Evolutionary conservation across 2,797 vertebrate species (phyloP).

Genomic region (Coregonus suidteri): DNA sequence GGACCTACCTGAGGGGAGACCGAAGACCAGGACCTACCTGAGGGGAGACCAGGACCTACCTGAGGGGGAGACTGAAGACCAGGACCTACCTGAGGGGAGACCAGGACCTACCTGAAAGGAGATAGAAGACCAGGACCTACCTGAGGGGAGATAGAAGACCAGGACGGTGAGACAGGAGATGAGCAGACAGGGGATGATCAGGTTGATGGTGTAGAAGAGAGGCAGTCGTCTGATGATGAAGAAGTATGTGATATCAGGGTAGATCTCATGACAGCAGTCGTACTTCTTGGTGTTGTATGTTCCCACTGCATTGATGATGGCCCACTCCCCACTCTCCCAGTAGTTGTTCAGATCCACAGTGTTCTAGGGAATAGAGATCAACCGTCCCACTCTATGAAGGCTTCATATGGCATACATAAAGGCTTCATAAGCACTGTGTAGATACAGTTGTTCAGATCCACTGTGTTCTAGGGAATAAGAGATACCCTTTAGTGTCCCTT

Average conservation of each 20-base stretch:
- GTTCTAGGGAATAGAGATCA: slow-evolving; percentile 39
- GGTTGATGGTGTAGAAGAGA: slow-evolving; percentile 97
- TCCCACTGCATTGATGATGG: slow-evolving; percentile 88
- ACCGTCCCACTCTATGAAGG: no score
- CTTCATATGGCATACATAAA: no score
- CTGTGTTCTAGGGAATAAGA: slow-evolving; percentile 60
- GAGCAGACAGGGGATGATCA: slow-evolving; percentile 93
- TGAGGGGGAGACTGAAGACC: no score
- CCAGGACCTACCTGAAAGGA: no score
- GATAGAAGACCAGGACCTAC: no score
- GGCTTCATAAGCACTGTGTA: no score
- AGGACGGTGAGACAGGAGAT: slow-evolving; percentile 95
- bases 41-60: no score
- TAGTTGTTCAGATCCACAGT: slow-evolving; percentile 93
- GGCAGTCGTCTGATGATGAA: slow-evolving; percentile 93
- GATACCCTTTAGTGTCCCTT: no score
- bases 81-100: no score
- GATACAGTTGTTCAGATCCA: slow-evolving; percentile 90
- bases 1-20: no score
- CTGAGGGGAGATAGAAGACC: slow-evolving; percentile 94
- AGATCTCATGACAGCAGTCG: slow-evolving; percentile 95
- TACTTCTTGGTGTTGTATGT: slow-evolving; percentile 97
- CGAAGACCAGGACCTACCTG: no score
- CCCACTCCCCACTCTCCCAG: slow-evolving; percentile 99
- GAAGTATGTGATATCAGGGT: slow-evolving; percentile 95